These are phyloP conservation scores for Leptinotarsa peninsularis DNA, from an alignment of 2,888 invertebrate genomes.

Conservation along the genomic window DNA sequence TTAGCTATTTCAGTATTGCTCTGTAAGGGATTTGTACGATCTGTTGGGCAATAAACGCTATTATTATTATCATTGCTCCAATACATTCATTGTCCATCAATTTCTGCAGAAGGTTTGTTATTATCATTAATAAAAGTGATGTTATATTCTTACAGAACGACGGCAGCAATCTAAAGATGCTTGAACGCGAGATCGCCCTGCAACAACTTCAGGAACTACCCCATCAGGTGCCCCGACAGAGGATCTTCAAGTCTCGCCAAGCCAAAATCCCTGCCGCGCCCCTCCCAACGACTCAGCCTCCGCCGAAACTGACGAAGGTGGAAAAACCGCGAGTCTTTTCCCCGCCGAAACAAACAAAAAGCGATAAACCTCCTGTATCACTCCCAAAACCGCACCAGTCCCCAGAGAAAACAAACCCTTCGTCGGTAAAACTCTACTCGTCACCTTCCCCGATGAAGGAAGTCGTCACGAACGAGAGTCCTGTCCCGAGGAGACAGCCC, in stretches of 20 bases:
- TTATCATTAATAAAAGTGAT: too few relatives aligned
- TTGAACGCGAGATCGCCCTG: slow-evolving; percentile 70
- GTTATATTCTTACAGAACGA: slow-evolving; percentile 28
- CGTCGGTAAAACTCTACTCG: slow-evolving; percentile 30
- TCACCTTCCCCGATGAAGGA: slow-evolving; percentile 33
- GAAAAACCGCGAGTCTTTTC: not conserved
- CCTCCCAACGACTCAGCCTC: not conserved
- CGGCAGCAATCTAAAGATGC: slow-evolving; percentile 55
- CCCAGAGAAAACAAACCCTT: slow-evolving; percentile 24
- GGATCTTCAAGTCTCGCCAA: slow-evolving; percentile 38
- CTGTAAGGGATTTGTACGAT: too few relatives aligned
- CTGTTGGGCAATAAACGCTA: too few relatives aligned
- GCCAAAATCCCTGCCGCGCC: slow-evolving; percentile 8
- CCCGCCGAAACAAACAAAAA: slow-evolving; percentile 5
- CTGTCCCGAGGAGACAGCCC: slow-evolving; percentile 33
- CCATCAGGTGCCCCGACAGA: slow-evolving; percentile 45
- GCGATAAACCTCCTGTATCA: not conserved
- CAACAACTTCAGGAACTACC: slow-evolving; percentile 71
- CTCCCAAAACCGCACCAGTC: not conserved
- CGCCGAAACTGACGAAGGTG: not conserved
- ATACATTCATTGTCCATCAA: too few relatives aligned
- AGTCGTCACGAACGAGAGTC: slow-evolving; percentile 28
- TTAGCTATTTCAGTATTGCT: too few relatives aligned
- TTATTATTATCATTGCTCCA: too few relatives aligned
- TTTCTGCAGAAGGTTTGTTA: too few relatives aligned